Percentiles rank a stretch among this genome's conserved stretches.
Conservation (phyloP, 2,113 vertebrate genomes). For the Lamprotornis superbus region DNA sequence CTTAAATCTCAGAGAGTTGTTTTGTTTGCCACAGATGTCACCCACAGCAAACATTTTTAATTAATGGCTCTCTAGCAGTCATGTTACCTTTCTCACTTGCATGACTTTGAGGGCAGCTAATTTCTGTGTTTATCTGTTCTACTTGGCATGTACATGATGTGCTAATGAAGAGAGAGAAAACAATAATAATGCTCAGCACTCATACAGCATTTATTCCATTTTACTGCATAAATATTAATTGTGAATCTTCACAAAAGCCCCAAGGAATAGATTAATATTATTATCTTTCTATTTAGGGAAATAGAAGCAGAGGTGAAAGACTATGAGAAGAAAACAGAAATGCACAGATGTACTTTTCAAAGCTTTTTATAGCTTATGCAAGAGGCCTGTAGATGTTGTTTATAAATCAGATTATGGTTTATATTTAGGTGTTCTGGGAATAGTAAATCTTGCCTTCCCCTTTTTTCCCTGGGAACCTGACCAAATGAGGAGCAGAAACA, state of each 20-base stretch:
- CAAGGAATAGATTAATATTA: background rate
- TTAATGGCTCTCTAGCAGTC: background rate
- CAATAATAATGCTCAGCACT: slow-evolving; percentile 17
- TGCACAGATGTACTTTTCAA: background rate
- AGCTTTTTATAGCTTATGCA: background rate
- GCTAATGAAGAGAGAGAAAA: slow-evolving; percentile 26
- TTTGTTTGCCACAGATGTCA: background rate
- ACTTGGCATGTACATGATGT: background rate
- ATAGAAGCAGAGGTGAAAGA: background rate
- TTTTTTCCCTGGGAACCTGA: background rate
- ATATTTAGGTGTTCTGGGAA: background rate
- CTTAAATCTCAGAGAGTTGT: background rate
- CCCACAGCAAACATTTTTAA: background rate
- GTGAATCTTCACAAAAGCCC: background rate
- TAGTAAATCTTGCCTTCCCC: background rate
- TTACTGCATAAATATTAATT: slow-evolving; percentile 22
- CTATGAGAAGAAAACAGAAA: background rate
- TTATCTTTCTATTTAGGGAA: slow-evolving; percentile 37
- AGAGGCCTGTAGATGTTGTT: background rate
- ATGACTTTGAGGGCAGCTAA: background rate
- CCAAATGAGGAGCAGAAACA: background rate
- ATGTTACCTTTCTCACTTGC: background rate
- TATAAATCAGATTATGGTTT: background rate
- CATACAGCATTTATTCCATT: background rate
- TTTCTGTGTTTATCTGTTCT: slow-evolving; percentile 31